A percentile compares a stretch with the other conserved stretches of the same genome.
Evolutionary conservation across 2,113 vertebrate species (phyloP).

Genomic region (Amphilophus citrinellus): DNA sequence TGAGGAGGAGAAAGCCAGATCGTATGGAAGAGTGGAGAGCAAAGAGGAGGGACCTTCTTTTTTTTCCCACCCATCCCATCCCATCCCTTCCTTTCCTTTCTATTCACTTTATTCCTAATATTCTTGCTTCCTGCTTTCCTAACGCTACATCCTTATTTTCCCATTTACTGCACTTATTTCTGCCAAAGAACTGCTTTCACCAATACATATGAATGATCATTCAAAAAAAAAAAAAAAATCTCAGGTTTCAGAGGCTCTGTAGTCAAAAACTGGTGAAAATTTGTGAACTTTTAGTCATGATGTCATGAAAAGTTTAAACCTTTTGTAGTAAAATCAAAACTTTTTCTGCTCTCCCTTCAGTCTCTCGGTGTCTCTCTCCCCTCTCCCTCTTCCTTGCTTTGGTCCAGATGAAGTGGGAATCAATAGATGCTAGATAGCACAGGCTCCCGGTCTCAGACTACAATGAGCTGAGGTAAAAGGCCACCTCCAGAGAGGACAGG

Average conservation of each 20-base stretch:
- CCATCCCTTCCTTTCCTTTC: not conserved
- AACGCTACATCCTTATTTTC: not conserved
- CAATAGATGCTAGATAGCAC: constrained; percentile 77
- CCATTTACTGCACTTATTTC: not conserved
- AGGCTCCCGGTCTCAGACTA: constrained; percentile 66
- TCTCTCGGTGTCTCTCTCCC: constrained; percentile 24
- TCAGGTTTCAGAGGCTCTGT: not conserved
- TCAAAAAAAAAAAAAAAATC: not conserved
- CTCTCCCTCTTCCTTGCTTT: constrained; percentile 41
- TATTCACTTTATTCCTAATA: constrained; percentile 22
- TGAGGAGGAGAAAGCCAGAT: constrained; percentile 54
- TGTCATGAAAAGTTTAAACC: constrained; percentile 4
- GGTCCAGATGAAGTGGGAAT: constrained; percentile 76
- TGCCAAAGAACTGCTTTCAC: not conserved
- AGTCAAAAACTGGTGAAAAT: not conserved
- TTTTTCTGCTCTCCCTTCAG: constrained; percentile 25
- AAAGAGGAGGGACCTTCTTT: constrained; percentile 16
- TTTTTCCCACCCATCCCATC: not conserved
- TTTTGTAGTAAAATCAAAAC: constrained; percentile 10
- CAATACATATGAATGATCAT: not conserved
- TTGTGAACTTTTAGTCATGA: constrained; percentile 1
- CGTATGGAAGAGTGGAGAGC: constrained; percentile 40
- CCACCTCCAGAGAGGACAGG: constrained; percentile 71
- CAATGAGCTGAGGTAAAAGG: constrained; percentile 77
- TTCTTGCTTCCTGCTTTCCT: not conserved